phyloP scores from a whole-genome alignment of 2,113 vertebrate genomes.

The Cavia aperea region DNA sequence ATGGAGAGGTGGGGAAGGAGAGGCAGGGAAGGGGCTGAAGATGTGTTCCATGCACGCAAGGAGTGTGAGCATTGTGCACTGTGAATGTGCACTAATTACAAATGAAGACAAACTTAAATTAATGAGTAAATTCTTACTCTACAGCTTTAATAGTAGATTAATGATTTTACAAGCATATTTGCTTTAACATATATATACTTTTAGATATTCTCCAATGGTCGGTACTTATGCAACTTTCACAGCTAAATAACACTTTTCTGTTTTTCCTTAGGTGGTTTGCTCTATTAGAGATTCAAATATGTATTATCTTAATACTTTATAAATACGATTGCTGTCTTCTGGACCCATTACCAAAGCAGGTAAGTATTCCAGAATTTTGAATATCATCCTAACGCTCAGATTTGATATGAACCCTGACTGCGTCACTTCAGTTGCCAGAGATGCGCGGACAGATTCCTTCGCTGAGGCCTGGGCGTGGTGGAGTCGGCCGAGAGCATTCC shows the following conservation, averaged over 20 bases:
- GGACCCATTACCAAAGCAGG: constrained; percentile 81
- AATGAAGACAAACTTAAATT: background rate
- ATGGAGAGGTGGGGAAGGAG: background rate
- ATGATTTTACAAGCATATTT: background rate
- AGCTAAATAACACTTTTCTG: constrained; percentile 3
- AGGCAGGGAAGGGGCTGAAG: background rate
- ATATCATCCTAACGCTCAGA: background rate
- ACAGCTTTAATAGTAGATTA: background rate
- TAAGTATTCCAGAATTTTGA: constrained; percentile 58
- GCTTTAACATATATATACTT: background rate
- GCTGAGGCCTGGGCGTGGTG: background rate
- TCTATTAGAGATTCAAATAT: constrained; percentile 81
- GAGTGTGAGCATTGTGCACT: background rate
- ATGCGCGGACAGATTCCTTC: background rate
- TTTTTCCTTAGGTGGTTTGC: constrained; percentile 80
- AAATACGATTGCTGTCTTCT: constrained; percentile 80
- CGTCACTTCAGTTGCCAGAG: background rate
- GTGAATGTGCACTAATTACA: background rate
- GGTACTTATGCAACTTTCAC: background rate
- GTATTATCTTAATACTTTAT: constrained; percentile 76
- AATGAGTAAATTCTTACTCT: background rate
- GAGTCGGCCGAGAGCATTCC: background rate
- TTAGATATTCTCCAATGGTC: background rate
- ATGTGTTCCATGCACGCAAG: background rate
- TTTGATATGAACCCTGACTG: background rate